Evolutionary conservation across 2,113 vertebrate species (phyloP), one percentile per base, ranked within the genome.

Genomic region (Albula glossodonta): DNA sequence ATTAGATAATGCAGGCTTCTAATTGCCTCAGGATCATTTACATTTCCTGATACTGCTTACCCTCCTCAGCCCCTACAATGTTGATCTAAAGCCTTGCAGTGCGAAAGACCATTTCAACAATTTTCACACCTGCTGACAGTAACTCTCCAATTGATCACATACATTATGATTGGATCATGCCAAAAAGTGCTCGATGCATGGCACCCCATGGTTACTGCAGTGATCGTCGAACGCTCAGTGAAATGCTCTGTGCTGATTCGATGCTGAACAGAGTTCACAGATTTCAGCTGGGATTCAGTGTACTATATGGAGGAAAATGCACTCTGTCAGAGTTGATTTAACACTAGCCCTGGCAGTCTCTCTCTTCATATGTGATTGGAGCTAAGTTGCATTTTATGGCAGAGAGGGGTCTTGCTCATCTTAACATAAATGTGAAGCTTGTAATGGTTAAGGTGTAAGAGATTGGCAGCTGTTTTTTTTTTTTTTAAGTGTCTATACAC

Each of bases 71-170:
- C 56, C 22, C 31, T 80, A 31, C 56, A 31, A 25, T 0, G 0
- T 19, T 51, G 48, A 66, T 80, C 17, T 63, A 51, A 51, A 41
- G 77, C 53, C n/a, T 52, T 22, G 25, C 7, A 9, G n/a, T 17
- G 15, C 17, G 9, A 22, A 51, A 74, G 82, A n/a, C 82, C 2
- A 22, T 83, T 12, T n/a, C 57, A 70, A 93, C 89, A 90, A 91
- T 93, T 87, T 89, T 88, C 92, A 91, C 92, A 94, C 93, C 93
- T 95, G 92, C 92, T 91, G 89, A 87, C 93, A 85, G 82, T 84
- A 88, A 51, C 15, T 82, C 90, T 92, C 92, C 91, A 91, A 92
- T 93, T 93, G 93, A 94, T 92, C 89, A 90, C 91, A 92, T 92
- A 91, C 91, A 91, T 91, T 90, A 87, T 41, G 31, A 41, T 1